Evolutionary conservation across 1,140 invertebrate genomes (phyloP), one percentile per base, ranked within the genome.

Genomic region (Dreissena rostriformis): DNA sequence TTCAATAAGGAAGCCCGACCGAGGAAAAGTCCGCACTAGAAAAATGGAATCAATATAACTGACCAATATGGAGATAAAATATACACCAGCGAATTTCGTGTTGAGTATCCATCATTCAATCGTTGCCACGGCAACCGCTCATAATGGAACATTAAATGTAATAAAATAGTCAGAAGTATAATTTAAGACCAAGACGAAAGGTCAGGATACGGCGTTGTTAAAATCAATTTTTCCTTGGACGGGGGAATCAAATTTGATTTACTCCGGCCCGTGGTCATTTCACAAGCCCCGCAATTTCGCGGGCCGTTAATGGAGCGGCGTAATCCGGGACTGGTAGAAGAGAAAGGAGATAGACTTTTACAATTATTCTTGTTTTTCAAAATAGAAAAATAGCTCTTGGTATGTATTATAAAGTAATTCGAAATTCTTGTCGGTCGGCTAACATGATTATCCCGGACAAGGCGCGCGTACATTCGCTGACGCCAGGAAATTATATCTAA

Each of bases 91-190:
- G 82, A 77, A 71, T 70, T 77, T 83, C 73, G 74, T 71, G 66
- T 76, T 49, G 66, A 83, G 76, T 76, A 83, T 76, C 82, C 82
- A 83, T 76, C 65, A 76, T 83, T 83, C 82, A 76, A 22, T 52
- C 53, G 82, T 83, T 71, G 39, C 74, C 74, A 77, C 67, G 73
- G 82, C 11, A 76, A 83, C 82, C 14, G 73, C 57, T 77, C 82
- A 83, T 83, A 83, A 77, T 83, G 74, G 82, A 83, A 77, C 82
- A 77, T 83, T 83, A 76, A 83, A 83, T 83, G 82, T 83, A 83
- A 76, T 83, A 83, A 83, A 83, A 83, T 82, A 68, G 73, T 77
- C 74, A 83, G 73, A 83, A 51, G 82, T 77, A 83, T 83, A 83
- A 83, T 83, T 83, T 83, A 76, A 83, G 67, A 51, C 67, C 82